Evolutionary conservation across 1,140 invertebrate species (phyloP).

Genomic region (Phthorimaea operculella): DNA sequence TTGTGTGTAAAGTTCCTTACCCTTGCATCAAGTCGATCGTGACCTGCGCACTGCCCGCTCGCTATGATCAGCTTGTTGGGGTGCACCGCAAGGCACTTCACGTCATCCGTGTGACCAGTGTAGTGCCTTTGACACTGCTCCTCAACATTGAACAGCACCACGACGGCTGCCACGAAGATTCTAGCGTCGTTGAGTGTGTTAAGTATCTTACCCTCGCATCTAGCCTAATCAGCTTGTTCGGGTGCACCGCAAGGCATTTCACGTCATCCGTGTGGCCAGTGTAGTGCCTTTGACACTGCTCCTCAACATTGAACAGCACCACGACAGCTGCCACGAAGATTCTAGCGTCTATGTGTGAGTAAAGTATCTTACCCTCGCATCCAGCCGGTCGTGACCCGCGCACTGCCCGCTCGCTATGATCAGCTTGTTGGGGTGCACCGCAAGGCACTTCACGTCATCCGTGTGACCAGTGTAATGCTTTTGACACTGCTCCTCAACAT

Average conservation of each 20-base stretch:
- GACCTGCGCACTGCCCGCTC: conserved; percentile 88
- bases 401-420: conserved; percentile 91
- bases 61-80: conserved; percentile 93
- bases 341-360: conserved; percentile 4
- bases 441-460: conserved; percentile 93
- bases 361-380: conserved; percentile 73
- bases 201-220: conserved; percentile 88
- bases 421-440: conserved; percentile 93
- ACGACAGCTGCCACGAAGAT: too few relatives aligned
- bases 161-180: conserved; percentile 35
- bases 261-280: conserved; percentile 94
- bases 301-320: too few relatives aligned
- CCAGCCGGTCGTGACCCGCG: conserved; percentile 81
- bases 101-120: conserved; percentile 92
- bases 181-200: background rate
- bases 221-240: conserved; percentile 87
- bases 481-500: conserved; percentile 91
- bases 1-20: conserved; percentile 52
- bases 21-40: conserved; percentile 80
- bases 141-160: conserved; percentile 93
- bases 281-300: conserved; percentile 92
- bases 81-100: conserved; percentile 92
- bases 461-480: conserved; percentile 94
- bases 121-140: conserved; percentile 94
- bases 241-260: conserved; percentile 92